Conservation (phyloP, 2,113 vertebrate genomes). For the Oreochromis niloticus region DNA sequence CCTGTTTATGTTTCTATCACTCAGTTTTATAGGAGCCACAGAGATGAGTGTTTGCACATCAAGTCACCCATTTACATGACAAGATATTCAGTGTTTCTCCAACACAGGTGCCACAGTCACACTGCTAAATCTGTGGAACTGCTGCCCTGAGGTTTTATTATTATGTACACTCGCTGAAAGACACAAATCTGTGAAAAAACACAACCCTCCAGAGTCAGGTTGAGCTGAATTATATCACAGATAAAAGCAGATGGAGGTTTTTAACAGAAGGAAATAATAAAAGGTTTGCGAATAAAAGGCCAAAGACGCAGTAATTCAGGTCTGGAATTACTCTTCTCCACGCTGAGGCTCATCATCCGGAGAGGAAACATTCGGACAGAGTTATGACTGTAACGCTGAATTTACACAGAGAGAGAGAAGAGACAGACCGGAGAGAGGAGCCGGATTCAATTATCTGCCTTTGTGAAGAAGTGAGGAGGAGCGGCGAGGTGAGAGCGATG, state of each 20-base stretch:
- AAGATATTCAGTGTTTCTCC: conserved; percentile 6
- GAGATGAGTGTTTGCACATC: neutral
- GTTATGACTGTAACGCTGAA: conserved; percentile 30
- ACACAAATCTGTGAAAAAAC: neutral
- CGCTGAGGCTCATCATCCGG: conserved; percentile 13
- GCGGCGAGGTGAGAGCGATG: conserved; percentile 28
- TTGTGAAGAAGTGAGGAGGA: conserved; percentile 41
- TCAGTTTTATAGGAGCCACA: neutral
- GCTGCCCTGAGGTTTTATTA: conserved; percentile 2
- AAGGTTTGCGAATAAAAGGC: conserved; percentile 10
- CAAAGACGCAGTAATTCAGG: conserved; percentile 17
- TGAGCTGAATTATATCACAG: neutral
- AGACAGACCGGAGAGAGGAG: neutral
- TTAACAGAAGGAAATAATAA: neutral
- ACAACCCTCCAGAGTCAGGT: neutral
- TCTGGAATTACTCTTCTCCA: conserved; percentile 24
- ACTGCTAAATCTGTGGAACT: neutral
- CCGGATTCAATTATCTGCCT: conserved; percentile 57
- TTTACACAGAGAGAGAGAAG: conserved; percentile 17
- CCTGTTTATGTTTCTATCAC: neutral
- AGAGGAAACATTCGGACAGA: conserved; percentile 30
- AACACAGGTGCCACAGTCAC: neutral
- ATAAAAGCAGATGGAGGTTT: neutral
- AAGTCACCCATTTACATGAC: neutral
- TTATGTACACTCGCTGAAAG: neutral